Evolutionary conservation across 2,888 invertebrate genomes (phyloP), one percentile per base, ranked within the genome.

Genomic region (Drosophila meridiana): DNA sequence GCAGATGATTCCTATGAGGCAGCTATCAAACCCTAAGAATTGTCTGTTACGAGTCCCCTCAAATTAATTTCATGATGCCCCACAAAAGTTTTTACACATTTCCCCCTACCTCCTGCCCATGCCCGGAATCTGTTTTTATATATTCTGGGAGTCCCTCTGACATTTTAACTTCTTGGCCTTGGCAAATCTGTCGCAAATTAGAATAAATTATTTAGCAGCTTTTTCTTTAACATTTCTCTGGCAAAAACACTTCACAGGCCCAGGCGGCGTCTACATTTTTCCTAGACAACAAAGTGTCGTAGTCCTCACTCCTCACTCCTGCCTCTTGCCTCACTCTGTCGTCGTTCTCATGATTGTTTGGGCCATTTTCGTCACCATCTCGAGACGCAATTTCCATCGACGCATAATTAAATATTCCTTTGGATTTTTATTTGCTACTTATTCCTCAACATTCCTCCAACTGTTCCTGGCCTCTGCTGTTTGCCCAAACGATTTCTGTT

Each of bases 351-450:
- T 70, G 63, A 75, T 73, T 70, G 69, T 68, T 63, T 53, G 30
- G 62, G 52, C 69, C 79, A 84, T 87, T 87, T 89, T 82, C 73
- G 78, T 80, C 87, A 84, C 82, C 89, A 78, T 78, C 69, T 76
- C 72, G 67, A 73, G 68, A 78, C 76, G 75, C 76, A 64, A 80
- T 89, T 89, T 80, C 62, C 73, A 82, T 78, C 69, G 80, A 62
- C 74, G 77, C 75, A 65, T 87, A 85, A 87, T 87, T 89, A 89
- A 89, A 82, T 85, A 87, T 82, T 82, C 56, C 52, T 64, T 53
- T 28, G 67, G 32, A 62, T 72, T 71, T 77, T 77, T 81, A 77
- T 77, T 67, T 78, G 66, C 62, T 69, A 56, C 64, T 78, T 64
- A 60, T 83, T 71, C 32, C 67, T 77, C 64, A 59, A 26, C 62